A percentile compares a stretch with the other conserved stretches of the same genome.
phyloP scores from a whole-genome alignment of 2,113 vertebrate species.

The Pseudorasbora parva region DNA sequence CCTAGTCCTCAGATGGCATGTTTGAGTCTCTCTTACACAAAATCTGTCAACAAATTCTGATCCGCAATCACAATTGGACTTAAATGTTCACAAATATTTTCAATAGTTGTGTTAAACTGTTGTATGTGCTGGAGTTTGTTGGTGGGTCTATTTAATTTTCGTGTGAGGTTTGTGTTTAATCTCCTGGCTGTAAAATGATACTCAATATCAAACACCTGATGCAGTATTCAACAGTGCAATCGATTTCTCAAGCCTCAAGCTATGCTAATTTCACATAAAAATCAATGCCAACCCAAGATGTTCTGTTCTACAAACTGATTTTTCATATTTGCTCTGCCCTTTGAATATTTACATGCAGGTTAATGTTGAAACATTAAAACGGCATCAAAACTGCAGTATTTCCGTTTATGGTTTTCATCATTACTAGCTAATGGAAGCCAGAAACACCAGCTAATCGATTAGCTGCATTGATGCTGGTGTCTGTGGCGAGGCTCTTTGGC shows the following conservation, averaged over 20 bases:
- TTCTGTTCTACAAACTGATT: background rate
- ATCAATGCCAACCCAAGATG: background rate
- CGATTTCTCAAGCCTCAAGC: constrained; percentile 7
- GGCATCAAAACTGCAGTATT: background rate
- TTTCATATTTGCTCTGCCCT: background rate
- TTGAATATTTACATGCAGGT: background rate
- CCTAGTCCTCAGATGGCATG: background rate
- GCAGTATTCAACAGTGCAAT: background rate
- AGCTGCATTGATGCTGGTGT: background rate
- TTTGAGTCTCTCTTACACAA: background rate
- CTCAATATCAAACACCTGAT: constrained; percentile 21
- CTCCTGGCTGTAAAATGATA: constrained; percentile 1
- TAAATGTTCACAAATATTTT: no score
- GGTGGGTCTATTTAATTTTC: background rate
- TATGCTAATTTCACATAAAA: constrained; percentile 12
- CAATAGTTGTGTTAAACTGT: background rate
- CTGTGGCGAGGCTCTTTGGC: background rate
- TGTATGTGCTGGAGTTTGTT: background rate
- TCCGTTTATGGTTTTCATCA: background rate
- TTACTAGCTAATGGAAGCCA: background rate
- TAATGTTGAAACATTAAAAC: background rate
- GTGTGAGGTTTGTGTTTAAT: background rate
- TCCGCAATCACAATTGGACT: no score
- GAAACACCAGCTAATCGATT: background rate
- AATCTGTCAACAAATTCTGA: background rate